Evolutionary conservation across 2,888 invertebrate species (phyloP), one percentile per base, ranked within the genome.

Genomic region (Microctonus brassicae): DNA sequence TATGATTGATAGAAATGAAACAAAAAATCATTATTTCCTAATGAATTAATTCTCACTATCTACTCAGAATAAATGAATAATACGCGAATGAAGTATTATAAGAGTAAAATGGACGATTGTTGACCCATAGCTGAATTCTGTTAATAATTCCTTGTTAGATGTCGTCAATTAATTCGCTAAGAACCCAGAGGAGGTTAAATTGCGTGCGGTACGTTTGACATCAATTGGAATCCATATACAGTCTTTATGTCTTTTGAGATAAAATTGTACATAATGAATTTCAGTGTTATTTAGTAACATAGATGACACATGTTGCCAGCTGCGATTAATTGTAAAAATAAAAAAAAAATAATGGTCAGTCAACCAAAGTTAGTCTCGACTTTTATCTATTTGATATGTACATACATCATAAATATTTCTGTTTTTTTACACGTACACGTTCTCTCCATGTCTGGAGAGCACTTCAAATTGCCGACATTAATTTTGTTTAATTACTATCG

Each of bases 401-500:
- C 52, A 55, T 62, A 36, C n/a, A 52, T 55, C 62, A n/a, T n/a
- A n/a, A n/a, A n/a, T 26, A 52, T 63, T 53, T 57, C 69, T 47
- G 11, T 24, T 52, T 61, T 62, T 52, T n/a, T n/a, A n/a, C n/a
- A n/a, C 47, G n/a, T 33, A 29, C 20, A 24, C 13, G 6, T 20
- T 13, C 53, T 69, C 68, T 72, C 68, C 70, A 75, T 73, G 68
- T 73, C 75, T 63, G 24, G 62, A 60, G 65, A 71, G 69, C 72
- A 67, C 75, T 79, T 78, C n/a, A n/a, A 80, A 80, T 76, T 78
- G 75, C 62, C 76, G 68, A 47, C 77, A 73, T 79, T 81, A 81
- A 82, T 82, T 82, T 72, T 76, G 76, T 72, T 80, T 82, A 82
- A 82, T 82, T 82, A 79, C 65, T 73, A 67, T 55, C 63, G 64